Evolutionary conservation across 2,797 vertebrate genomes (phyloP).

Genomic region (Bucorvus abyssinicus): DNA sequence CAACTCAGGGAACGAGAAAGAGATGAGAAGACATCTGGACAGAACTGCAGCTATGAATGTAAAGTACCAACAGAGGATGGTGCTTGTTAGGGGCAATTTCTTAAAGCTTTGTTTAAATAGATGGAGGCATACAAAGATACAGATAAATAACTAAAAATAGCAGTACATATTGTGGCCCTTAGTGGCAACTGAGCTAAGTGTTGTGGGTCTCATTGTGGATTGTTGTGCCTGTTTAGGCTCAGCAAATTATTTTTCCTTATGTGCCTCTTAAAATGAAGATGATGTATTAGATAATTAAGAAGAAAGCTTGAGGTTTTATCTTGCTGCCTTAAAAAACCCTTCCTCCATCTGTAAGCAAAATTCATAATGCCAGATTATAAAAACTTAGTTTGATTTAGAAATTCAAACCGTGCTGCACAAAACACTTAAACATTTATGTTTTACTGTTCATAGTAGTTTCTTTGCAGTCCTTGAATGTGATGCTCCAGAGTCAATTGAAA

Average conservation of each 20-base stretch:
- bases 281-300: neutral
- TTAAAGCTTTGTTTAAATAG: neutral
- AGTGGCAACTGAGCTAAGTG: neutral
- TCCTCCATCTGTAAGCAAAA: neutral
- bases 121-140: neutral
- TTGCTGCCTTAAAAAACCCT: neutral
- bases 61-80: slow-evolving; percentile 46
- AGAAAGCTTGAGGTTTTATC: neutral
- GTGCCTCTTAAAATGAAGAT: neutral
- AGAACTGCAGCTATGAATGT: slow-evolving; percentile 80
- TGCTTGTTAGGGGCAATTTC: neutral
- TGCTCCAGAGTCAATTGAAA: slow-evolving; percentile 81
- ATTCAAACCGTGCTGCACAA: neutral
- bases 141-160: neutral
- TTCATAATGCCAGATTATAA: neutral
- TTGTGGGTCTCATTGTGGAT: neutral
- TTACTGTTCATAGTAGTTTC: slow-evolving; percentile 73
- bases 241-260: neutral
- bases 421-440: neutral
- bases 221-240: neutral
- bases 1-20: slow-evolving; percentile 80
- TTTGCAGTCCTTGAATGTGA: slow-evolving; percentile 77
- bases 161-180: neutral
- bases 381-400: neutral
- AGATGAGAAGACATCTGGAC: slow-evolving; percentile 65